phyloP scores from a whole-genome alignment of 2,888 invertebrate species.

The Ceramica pisi region DNA sequence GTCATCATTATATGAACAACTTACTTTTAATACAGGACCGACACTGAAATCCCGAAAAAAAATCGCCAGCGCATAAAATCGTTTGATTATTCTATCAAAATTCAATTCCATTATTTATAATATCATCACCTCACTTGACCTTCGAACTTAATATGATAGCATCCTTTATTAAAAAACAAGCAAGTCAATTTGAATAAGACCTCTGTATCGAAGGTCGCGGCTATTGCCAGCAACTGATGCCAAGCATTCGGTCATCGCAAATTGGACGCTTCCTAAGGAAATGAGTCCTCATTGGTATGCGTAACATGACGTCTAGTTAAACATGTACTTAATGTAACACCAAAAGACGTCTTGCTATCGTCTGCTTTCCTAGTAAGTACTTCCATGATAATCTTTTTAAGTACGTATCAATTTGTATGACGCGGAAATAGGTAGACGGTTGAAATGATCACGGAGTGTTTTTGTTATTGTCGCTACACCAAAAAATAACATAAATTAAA shows the following conservation, averaged over 20 bases:
- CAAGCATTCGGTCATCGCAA: constrained; percentile 36
- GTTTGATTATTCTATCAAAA: neutral
- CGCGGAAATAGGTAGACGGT: too few relatives aligned
- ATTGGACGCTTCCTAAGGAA: constrained; percentile 46
- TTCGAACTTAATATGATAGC: neutral
- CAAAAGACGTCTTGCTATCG: neutral
- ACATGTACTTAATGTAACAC: constrained; percentile 3
- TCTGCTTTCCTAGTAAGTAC: constrained; percentile 40
- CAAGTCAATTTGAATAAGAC: constrained; percentile 37
- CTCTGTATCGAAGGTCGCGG: constrained; percentile 40
- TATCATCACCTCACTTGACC: neutral
- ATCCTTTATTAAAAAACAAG: constrained; percentile 26
- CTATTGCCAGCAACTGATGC: constrained; percentile 43
- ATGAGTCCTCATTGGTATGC: constrained; percentile 41
- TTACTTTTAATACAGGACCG: too few relatives aligned
- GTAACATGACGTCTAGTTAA: neutral
- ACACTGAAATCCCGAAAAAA: too few relatives aligned
- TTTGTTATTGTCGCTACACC: too few relatives aligned
- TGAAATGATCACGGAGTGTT: too few relatives aligned
- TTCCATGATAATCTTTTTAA: neutral
- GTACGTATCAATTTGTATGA: too few relatives aligned
- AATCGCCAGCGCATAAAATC: too few relatives aligned
- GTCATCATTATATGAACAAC: too few relatives aligned
- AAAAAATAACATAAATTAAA: too few relatives aligned
- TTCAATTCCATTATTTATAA: neutral